phyloP scores from a whole-genome alignment of 2,888 invertebrate genomes.

The Cerceris ruficornis region DNA sequence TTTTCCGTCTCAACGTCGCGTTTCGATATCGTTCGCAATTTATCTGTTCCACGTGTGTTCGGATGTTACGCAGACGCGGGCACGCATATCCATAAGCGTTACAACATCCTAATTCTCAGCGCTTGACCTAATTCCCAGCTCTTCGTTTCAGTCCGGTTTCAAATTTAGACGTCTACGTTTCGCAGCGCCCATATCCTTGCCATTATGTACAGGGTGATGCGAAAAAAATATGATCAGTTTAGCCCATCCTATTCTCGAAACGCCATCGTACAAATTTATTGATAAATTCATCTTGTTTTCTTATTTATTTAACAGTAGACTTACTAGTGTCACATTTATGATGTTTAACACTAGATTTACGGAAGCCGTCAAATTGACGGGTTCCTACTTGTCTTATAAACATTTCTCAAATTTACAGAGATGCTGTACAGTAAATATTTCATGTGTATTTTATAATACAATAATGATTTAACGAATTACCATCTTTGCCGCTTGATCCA shows the following conservation, averaged over 20 bases:
- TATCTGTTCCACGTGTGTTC: constrained; percentile 4
- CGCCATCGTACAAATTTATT: background rate
- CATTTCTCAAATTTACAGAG: no score
- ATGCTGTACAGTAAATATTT: no score
- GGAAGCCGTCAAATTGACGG: no score
- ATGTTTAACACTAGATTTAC: no score
- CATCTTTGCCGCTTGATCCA: no score
- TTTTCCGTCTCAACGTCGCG: background rate
- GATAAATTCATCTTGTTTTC: background rate
- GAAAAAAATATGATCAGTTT: constrained; percentile 12
- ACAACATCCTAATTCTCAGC: constrained; percentile 68
- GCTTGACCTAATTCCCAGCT: constrained; percentile 72
- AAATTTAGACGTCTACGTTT: constrained; percentile 74
- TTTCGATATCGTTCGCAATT: background rate
- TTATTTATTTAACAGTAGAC: no score
- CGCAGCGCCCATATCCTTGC: constrained; percentile 56
- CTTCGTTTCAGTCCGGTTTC: constrained; percentile 64
- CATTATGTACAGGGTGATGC: constrained; percentile 37
- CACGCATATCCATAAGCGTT: constrained; percentile 44
- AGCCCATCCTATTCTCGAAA: background rate
- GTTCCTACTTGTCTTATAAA: no score
- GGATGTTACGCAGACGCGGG: background rate
- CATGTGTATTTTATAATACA: no score
- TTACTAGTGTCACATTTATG: no score
- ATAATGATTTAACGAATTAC: no score